Conservation (phyloP, 2,113 vertebrate species). For the Antigone vipio region DNA sequence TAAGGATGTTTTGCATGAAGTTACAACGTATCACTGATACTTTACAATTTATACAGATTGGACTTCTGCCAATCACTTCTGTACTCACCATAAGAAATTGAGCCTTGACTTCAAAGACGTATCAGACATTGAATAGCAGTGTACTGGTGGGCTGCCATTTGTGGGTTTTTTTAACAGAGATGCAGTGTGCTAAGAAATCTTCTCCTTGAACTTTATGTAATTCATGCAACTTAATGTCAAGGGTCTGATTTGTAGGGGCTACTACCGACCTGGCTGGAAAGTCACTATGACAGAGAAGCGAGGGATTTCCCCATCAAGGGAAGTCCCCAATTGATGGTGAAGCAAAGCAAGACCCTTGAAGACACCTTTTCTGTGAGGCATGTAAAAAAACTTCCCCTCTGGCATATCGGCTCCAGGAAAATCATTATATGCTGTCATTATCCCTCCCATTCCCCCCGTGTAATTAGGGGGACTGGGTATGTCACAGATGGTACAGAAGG, state of each 20-base stretch:
- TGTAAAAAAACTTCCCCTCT: not conserved
- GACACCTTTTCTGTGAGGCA: not conserved
- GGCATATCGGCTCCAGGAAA: not conserved
- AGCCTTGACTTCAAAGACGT: not conserved
- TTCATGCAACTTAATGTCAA: not conserved
- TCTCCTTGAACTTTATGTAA: not conserved
- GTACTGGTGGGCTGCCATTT: not conserved
- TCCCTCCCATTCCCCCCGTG: rapidly evolving
- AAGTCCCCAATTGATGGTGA: not conserved
- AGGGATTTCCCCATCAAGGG: not conserved
- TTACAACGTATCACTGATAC: not conserved
- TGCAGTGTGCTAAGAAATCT: not conserved
- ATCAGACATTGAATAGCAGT: not conserved
- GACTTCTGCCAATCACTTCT: not conserved
- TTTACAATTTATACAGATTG: not conserved
- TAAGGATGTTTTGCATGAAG: not conserved
- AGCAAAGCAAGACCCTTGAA: not conserved
- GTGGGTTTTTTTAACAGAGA: not conserved
- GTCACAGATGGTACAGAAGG: not conserved
- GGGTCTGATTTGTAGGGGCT: not conserved
- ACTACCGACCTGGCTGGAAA: not conserved
- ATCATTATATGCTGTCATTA: not conserved
- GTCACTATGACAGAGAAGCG: not conserved
- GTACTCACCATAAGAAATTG: not conserved
- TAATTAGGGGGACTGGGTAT: not conserved